Evolutionary conservation across 2,113 vertebrate genomes (phyloP), one percentile per base, ranked within the genome.

Genomic region (Bombycilla garrulus): DNA sequence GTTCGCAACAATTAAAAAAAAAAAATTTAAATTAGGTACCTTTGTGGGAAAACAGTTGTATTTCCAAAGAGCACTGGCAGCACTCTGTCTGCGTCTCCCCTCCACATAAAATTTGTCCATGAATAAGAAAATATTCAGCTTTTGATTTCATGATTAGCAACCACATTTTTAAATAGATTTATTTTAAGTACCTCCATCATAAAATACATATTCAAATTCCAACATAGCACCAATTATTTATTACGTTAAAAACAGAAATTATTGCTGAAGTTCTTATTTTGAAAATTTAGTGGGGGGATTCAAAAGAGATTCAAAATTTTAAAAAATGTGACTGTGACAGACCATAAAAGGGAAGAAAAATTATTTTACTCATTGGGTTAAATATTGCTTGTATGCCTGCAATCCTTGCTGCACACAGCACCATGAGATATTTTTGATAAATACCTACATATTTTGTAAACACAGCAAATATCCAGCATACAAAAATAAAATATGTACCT

Each of bases 11-110:
- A n/a, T n/a, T n/a, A 57, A 70, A 51, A 8, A 4, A 15, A 40
- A 70, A 19, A 20, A 24, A 33, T 33, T 64, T 44, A 21, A 79
- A 74, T 36, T 42, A 69, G 40, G 6, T 4, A 2, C 21, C 51
- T 5, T 23, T 77, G 14, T 60, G 17, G 19, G 57, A 70, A 88
- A 69, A 1, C 11, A 38, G 20, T 4, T 44, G 9, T 31, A n/a
- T 65, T 94, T 82, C 36, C 51, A 21, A 64, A 67, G 24, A 72
- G 35, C 3, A n/a, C 10, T 40, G 5, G 6, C 15, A 44, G 29
- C 7, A 38, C 1, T 38, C 6, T 2, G 28, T 20, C n/a, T n/a
- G 4, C 20, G 40, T 3, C 2, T n/a, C 13, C n/a, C 3, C 1
- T 33, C 8, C 42, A 53, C 6, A 15, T 7, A 57, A 48, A 31